Conservation (phyloP, 1,140 invertebrate genomes). For the Formica selysi region DNA sequence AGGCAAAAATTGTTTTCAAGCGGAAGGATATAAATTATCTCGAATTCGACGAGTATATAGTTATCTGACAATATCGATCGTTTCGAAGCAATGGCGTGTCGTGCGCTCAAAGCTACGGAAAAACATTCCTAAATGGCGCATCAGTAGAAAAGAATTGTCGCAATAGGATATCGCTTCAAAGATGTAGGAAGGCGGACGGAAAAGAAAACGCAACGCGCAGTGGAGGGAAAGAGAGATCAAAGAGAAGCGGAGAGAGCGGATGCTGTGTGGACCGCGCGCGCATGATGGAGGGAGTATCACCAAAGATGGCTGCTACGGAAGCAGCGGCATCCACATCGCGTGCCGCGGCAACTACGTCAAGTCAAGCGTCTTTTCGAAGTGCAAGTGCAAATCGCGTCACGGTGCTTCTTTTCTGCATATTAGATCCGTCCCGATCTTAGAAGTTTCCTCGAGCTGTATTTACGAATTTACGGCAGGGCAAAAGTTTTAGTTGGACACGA, state of each 20-base stretch:
- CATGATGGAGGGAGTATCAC: constrained; percentile 75
- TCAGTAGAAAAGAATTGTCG: constrained; percentile 53
- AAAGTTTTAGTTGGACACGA: constrained; percentile 58
- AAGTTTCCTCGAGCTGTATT: constrained; percentile 62
- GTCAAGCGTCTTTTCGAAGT: constrained; percentile 64
- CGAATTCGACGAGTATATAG: not conserved
- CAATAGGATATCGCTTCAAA: constrained; percentile 15
- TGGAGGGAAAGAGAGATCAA: constrained; percentile 42
- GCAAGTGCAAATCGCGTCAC: constrained; percentile 66
- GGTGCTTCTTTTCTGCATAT: constrained; percentile 69
- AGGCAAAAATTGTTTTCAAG: not conserved
- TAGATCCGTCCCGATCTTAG: constrained; percentile 59
- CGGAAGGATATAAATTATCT: not conserved
- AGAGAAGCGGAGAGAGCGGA: constrained; percentile 33
- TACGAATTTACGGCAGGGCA: constrained; percentile 1
- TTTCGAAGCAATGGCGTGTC: constrained; percentile 27
- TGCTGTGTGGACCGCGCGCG: constrained; percentile 76
- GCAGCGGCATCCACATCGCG: constrained; percentile 77
- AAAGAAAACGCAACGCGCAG: not conserved
- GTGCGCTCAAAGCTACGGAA: constrained; percentile 12
- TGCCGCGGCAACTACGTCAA: constrained; percentile 63
- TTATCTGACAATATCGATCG: constrained; percentile 61
- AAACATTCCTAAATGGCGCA: constrained; percentile 61
- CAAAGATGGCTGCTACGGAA: constrained; percentile 84
- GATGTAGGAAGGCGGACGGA: constrained; percentile 59